A percentile compares a stretch with the other conserved stretches of the same genome.
These are phyloP conservation scores for Torymus aiolomorphi DNA, from an alignment of 2,888 invertebrate species.

Conservation along the genomic window DNA sequence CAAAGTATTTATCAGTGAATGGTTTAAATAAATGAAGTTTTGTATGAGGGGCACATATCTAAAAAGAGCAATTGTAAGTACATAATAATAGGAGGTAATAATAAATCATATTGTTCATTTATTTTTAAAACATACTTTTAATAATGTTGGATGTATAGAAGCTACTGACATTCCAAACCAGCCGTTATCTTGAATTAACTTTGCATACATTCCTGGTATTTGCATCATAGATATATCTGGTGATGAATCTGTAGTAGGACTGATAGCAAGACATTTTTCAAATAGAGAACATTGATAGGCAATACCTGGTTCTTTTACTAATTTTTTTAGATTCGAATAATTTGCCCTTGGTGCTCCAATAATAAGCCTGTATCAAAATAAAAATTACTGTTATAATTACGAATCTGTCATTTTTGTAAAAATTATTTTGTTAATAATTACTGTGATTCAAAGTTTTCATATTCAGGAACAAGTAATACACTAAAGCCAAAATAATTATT, in stretches of 20 bases:
- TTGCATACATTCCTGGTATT: constrained; percentile 36
- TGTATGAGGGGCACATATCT: constrained; percentile 68
- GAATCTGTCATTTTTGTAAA: constrained; percentile 1
- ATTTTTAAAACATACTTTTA: constrained; percentile 61
- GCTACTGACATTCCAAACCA: constrained; percentile 78
- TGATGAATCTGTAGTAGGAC: constrained; percentile 27
- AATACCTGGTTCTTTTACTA: constrained; percentile 77
- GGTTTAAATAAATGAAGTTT: constrained; percentile 58
- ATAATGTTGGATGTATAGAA: constrained; percentile 70
- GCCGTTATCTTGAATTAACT: constrained; percentile 72
- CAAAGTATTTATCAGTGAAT: not conserved
- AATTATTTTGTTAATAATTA: constrained; percentile 21
- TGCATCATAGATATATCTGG: constrained; percentile 41
- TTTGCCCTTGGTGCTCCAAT: constrained; percentile 79
- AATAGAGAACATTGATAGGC: constrained; percentile 75
- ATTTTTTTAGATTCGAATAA: constrained; percentile 68
- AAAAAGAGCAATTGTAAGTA: constrained; percentile 18
- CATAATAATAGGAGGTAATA: not conserved
- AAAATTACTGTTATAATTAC: constrained; percentile 12
- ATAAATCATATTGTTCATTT: not conserved
- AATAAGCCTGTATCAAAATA: constrained; percentile 72
- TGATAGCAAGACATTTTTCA: constrained; percentile 25
- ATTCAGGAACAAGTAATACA: constrained; percentile 60
- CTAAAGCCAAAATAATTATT: constrained; percentile 65
- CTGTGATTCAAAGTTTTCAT: constrained; percentile 43